Percentiles rank a stretch among this genome's conserved stretches.
phyloP scores from a whole-genome alignment of 2,797 vertebrate species.

The Gadopsis bispinosus region DNA sequence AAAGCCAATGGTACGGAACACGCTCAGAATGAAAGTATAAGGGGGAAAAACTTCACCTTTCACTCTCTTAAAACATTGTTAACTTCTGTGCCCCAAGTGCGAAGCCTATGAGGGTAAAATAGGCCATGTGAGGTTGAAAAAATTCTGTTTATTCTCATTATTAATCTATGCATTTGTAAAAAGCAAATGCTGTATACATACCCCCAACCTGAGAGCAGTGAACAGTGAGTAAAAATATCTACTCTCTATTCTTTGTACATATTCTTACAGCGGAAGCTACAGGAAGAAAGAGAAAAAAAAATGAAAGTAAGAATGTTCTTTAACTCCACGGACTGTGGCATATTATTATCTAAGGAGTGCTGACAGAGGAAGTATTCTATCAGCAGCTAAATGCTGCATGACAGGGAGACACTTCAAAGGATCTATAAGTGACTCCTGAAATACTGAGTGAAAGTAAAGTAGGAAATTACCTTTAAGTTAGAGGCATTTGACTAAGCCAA shows the following conservation, averaged over 20 bases:
- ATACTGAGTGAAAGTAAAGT: conserved; percentile 81
- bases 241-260: conserved; percentile 53
- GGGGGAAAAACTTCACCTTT: conserved; percentile 66
- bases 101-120: conserved; percentile 41
- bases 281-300: conserved; percentile 43
- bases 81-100: conserved; percentile 72
- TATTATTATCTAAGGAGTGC: conserved; percentile 80
- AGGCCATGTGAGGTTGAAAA: conserved; percentile 27
- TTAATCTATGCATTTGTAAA: neutral
- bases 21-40: conserved; percentile 78
- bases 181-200: neutral
- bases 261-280: conserved; percentile 51
- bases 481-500: conserved; percentile 73
- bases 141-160: conserved; percentile 21
- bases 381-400: conserved; percentile 84
- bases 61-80: conserved; percentile 73
- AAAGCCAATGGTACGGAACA: conserved; percentile 77
- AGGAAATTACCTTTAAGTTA: conserved; percentile 81
- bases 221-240: conserved; percentile 49
- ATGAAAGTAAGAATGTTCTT: conserved; percentile 60
- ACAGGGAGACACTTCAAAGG: conserved; percentile 86
- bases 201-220: conserved; percentile 3
- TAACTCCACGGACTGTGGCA: conserved; percentile 63
- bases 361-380: conserved; percentile 81
- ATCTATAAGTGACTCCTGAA: conserved; percentile 81